Evolutionary conservation across 2,113 vertebrate species (phyloP).

Genomic region (Gallinago media): DNA sequence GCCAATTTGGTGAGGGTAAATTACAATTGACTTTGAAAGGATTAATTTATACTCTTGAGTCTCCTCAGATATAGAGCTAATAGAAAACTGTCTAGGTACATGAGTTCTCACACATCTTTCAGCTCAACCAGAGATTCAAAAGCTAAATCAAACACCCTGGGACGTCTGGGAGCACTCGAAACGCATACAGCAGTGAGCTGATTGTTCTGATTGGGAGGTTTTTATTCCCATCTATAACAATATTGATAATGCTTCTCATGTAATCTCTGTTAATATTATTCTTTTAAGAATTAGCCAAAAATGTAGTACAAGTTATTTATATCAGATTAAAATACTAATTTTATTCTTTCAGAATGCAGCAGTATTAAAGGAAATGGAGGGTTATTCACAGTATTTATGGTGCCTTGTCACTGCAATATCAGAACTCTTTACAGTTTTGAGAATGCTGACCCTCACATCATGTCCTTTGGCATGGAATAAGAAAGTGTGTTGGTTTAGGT

Average conservation of each 20-base stretch:
- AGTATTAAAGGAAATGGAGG: not conserved
- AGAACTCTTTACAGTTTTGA: not conserved
- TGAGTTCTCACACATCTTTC: not conserved
- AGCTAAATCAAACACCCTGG: constrained; percentile 18
- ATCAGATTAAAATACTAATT: not conserved
- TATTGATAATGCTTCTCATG: not conserved
- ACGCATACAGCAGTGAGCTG: not conserved
- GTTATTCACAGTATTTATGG: not conserved
- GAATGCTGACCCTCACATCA: not conserved
- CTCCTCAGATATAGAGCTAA: not conserved
- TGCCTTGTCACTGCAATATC: not conserved
- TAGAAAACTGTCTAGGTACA: not conserved
- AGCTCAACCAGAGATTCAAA: not conserved
- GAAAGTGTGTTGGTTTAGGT: not conserved
- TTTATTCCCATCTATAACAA: not conserved
- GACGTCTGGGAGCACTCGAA: not conserved
- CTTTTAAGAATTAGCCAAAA: not conserved
- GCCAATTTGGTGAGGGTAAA: constrained; percentile 2
- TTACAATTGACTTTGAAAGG: constrained; percentile 40
- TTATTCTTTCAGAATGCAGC: not conserved
- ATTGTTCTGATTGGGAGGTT: not conserved
- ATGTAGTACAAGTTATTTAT: not conserved
- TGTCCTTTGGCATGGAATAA: not conserved
- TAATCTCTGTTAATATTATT: not conserved
- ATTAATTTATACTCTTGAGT: constrained; percentile 43